Evolutionary conservation across 2,113 vertebrate genomes (phyloP), one percentile per base, ranked within the genome.

Genomic region (Abramis brama): DNA sequence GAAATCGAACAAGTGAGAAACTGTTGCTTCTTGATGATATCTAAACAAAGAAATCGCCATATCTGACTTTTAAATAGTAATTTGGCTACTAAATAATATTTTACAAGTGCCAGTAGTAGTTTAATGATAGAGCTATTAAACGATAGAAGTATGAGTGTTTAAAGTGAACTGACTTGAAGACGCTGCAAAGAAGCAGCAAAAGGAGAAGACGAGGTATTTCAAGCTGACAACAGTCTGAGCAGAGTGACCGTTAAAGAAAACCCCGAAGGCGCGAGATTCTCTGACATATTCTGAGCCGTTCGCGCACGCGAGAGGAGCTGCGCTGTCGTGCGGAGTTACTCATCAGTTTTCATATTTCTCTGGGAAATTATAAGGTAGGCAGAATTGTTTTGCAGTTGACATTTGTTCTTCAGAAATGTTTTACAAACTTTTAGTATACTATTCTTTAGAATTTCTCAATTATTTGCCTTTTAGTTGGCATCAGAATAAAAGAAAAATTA

Each of bases 1-100:
- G 64, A 84, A 86, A 92, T 84, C 94, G 90, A 93, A 94, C 94
- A 95, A 94, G 94, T 95, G 93, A 93, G 87, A 86, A 95, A 95
- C 94, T 94, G 94, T 95, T 95, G 94, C 93, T 89, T 90, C 76
- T 86, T 79, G 19, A 47, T 47, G 68, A 83, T 87, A 86, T 82
- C 33, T 85, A 66, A 43, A 66, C 84, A 83, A 33, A 43, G 36
- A 27, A 4, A 45, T 70, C 5, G 30, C 13, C 12, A 43, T 15
- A 45, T 43, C 30, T 10, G 5, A 70, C 43, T 33, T 82, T 70
- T 23, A 33, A 70, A 70, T 55, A 12, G 27, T 12, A 6, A 55
- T 52, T 21, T 10, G 25, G 17, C 12, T 4, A 19, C 47, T 21
- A 21, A 50, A 8, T 1, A 25, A 15, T 27, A 5, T 75, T 25